Conservation (phyloP, 2,113 vertebrate species). For the Anoplopoma fimbria region DNA sequence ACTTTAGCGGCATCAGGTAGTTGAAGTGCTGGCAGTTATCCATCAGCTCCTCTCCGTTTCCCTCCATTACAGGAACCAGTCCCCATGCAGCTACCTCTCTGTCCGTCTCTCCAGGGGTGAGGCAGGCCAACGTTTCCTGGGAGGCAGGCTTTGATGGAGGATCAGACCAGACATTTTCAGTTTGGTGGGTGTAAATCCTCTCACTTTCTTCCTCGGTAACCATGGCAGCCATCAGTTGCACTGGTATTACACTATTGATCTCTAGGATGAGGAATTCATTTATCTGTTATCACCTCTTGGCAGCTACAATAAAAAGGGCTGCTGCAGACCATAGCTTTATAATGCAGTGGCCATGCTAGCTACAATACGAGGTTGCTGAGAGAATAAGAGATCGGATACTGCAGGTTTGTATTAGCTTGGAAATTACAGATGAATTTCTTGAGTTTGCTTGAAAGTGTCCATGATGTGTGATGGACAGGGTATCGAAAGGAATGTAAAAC, state of each 20-base stretch:
- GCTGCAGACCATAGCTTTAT: slow-evolving; percentile 35
- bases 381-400: slow-evolving; percentile 3
- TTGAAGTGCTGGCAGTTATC: slow-evolving; percentile 64
- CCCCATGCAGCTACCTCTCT: slow-evolving; percentile 90
- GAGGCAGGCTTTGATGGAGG: slow-evolving; percentile 95
- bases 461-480: not conserved
- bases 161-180: slow-evolving; percentile 93
- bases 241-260: slow-evolving; percentile 74
- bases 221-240: slow-evolving; percentile 76
- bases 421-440: slow-evolving; percentile 18
- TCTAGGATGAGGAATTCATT: slow-evolving; percentile 70
- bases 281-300: slow-evolving; percentile 71
- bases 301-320: slow-evolving; percentile 60
- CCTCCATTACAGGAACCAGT: slow-evolving; percentile 89
- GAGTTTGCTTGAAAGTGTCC: not conserved
- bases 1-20: slow-evolving; percentile 42
- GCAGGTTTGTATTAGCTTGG: slow-evolving; percentile 6
- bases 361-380: slow-evolving; percentile 27
- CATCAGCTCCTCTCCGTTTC: slow-evolving; percentile 63
- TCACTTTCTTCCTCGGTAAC: slow-evolving; percentile 74
- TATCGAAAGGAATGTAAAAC: not conserved
- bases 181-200: slow-evolving; percentile 86
- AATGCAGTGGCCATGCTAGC: slow-evolving; percentile 41
- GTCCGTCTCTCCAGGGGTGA: slow-evolving; percentile 85
- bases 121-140: slow-evolving; percentile 93